phyloP scores from a whole-genome alignment of 2,888 invertebrate genomes.

The Alviniconcha strummeri region DNA sequence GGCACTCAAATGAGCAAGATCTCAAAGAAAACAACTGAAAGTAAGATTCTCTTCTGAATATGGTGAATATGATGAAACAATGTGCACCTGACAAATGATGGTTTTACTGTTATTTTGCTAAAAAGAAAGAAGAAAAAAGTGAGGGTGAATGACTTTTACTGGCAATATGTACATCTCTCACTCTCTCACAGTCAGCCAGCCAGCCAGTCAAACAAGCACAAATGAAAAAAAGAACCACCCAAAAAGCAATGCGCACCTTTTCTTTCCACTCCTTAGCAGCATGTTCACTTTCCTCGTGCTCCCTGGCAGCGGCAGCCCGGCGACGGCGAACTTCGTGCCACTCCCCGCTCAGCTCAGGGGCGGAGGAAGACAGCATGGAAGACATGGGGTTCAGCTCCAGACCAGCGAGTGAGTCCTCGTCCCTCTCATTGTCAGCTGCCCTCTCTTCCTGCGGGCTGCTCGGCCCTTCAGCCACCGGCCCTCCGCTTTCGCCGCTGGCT shows the following conservation, averaged over 20 bases:
- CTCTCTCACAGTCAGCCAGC: neutral
- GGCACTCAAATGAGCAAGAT: too few relatives aligned
- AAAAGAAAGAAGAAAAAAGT: too few relatives aligned
- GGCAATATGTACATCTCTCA: neutral
- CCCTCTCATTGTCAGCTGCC: neutral
- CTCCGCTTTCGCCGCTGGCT: too few relatives aligned
- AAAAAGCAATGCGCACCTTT: too few relatives aligned
- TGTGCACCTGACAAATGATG: neutral
- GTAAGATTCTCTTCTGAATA: neutral
- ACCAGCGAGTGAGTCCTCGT: neutral
- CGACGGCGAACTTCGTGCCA: slow-evolving; percentile 29
- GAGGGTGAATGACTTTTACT: neutral
- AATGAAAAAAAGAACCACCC: too few relatives aligned
- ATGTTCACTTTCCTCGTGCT: slow-evolving; percentile 11
- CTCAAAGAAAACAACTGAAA: too few relatives aligned
- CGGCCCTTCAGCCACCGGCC: too few relatives aligned
- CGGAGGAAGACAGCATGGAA: slow-evolving; percentile 26
- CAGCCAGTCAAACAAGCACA: too few relatives aligned
- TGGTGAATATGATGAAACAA: neutral
- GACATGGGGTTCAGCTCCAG: slow-evolving; percentile 5
- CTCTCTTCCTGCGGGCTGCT: neutral
- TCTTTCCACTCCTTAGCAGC: neutral
- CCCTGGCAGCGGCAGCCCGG: slow-evolving; percentile 9
- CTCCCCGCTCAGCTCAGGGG: slow-evolving; percentile 24
- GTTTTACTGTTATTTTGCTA: neutral